These are phyloP conservation scores for Crocidura indochinensis DNA, from an alignment of 2,797 vertebrate genomes.

Conservation along the genomic window DNA sequence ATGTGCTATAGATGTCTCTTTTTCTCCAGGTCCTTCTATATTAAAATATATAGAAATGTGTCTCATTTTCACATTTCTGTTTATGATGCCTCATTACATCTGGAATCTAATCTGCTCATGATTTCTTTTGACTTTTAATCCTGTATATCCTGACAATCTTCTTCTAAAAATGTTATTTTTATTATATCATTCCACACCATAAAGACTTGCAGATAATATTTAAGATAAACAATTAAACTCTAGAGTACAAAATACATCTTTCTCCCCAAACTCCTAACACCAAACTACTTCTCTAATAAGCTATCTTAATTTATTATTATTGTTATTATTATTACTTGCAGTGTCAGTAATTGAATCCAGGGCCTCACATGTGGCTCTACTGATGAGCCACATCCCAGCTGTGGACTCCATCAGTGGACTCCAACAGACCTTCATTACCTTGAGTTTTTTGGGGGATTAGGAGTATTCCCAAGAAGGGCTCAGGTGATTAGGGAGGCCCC, in stretches of 20 bases:
- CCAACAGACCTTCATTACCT: too few species aligned
- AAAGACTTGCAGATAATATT: background rate
- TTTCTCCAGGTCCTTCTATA: background rate
- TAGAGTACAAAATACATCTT: background rate
- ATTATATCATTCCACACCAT: background rate
- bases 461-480: too few species aligned
- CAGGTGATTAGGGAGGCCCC: too few species aligned
- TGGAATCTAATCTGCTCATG: slow-evolving; percentile 8
- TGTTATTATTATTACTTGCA: background rate
- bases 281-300: background rate
- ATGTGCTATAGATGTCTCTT: background rate
- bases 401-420: too few species aligned
- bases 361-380: too few species aligned
- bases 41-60: slow-evolving; percentile 23
- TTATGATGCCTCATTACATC: background rate
- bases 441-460: too few species aligned
- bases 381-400: background rate
- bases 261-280: background rate
- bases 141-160: background rate
- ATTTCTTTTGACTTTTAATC: slow-evolving; percentile 11
- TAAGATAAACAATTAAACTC: background rate
- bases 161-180: slow-evolving; percentile 10
- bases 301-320: background rate
- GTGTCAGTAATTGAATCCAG: too few species aligned
- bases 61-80: slow-evolving; percentile 28